Evolutionary conservation across 2,888 invertebrate species (phyloP), one percentile per base, ranked within the genome.

Genomic region (Acanthosepion pharaonis): DNA sequence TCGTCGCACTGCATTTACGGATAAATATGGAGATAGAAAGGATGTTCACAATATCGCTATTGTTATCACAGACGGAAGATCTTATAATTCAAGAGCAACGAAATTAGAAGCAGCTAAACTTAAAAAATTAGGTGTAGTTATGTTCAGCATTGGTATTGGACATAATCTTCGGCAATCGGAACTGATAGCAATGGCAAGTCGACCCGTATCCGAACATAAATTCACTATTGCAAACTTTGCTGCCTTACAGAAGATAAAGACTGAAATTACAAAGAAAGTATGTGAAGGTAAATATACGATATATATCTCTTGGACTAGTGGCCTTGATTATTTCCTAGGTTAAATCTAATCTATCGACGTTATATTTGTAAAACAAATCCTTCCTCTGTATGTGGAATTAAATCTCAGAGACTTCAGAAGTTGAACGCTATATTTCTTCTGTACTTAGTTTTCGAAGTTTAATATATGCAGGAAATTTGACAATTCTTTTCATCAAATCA

Each of bases 11-110:
- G 15, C 18, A 15, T 96, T 96, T 95, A 95, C 95, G 5, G 94
- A 96, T 6, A 95, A 96, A 1, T 95, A 96, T 55, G 95, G 95
- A 11, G 94, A 96, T 96, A 95, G 96, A 93, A 95, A 96, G 28
- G 95, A 95, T 91, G 96, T 96, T 23, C 96, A 96, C 20, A 96
- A 96, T 51, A 95, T 96, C 33, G 96, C 96, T 33, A 96, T 96
- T 78, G 96, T 96, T 33, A 95, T 96, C 42, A 96, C 96, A 0
- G 96, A 96, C 94, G 96, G 96, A n/a, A 95, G 96, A 94, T 96
- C 96, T 18, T 95, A 95, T 92, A 96, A 96, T 95, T 94, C 96
- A 25, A 94, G 95, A 5, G 53, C 95, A 64, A 96, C 96, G 0
- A 95, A 95, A 20, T 94, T 95, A 6, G 96, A 96, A 78, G 96